A percentile compares a stretch with the other conserved stretches of the same genome.
Conservation (phyloP, 2,113 vertebrate species). For the Gambusia affinis region DNA sequence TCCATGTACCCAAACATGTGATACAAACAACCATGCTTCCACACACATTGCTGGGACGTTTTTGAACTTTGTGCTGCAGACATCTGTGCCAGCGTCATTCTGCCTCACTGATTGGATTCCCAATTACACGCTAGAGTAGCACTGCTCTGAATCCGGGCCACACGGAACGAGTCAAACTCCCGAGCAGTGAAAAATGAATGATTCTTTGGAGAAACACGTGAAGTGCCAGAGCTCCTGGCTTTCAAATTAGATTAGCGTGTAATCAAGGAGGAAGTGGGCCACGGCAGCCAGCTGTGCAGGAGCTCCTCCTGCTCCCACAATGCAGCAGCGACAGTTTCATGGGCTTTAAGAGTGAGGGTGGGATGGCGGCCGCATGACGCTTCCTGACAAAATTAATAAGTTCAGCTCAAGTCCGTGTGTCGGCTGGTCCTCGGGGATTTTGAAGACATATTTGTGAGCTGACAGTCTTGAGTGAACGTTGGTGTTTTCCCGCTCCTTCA, state of each 20-base stretch:
- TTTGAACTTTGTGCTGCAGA: conserved; percentile 36
- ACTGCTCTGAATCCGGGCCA: conserved; percentile 52
- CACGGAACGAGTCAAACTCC: conserved; percentile 47
- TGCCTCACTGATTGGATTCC: conserved; percentile 61
- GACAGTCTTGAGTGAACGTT: conserved; percentile 30
- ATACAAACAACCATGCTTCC: conserved; percentile 10
- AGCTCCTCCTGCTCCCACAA: conserved; percentile 13
- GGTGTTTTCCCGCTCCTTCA: conserved; percentile 26
- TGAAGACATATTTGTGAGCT: conserved; percentile 16
- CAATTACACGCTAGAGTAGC: conserved; percentile 79
- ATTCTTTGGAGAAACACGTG: conserved; percentile 36
- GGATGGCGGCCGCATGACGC: neutral
- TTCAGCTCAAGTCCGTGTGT: conserved; percentile 26
- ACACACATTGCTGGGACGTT: conserved; percentile 13
- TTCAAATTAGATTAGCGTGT: conserved; percentile 43
- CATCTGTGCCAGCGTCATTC: conserved; percentile 70
- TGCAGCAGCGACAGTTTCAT: conserved; percentile 20
- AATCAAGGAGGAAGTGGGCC: conserved; percentile 56
- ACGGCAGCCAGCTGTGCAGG: conserved; percentile 54
- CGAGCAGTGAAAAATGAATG: conserved; percentile 65
- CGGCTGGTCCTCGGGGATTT: conserved; percentile 25
- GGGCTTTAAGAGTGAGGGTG: conserved; percentile 5
- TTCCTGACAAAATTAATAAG: conserved; percentile 35
- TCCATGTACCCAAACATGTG: conserved; percentile 23
- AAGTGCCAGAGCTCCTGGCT: conserved; percentile 42